Base-by-base conservation (phyloP, 2,113 vertebrate species). In the Onychorhynchus coronatus region DNA sequence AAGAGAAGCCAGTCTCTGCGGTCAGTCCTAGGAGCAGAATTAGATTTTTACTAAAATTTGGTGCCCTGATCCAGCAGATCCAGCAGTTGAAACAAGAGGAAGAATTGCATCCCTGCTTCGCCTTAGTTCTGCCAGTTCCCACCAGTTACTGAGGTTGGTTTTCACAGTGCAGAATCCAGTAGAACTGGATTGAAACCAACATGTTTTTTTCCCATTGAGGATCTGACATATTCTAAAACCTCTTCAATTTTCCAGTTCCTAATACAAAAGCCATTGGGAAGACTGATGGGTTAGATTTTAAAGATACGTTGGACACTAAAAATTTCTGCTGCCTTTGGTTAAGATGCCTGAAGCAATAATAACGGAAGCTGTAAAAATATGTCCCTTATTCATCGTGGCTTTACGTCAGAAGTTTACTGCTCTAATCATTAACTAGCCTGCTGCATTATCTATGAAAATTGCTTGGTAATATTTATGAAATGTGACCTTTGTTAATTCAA, bases 401-500 rank as follows among this genome's bases (percentile, higher is more conserved):
- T 95, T 93, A 94, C 37, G 58, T 95, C 94, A 96, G 65, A 88
- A 88, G 87, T 91, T 95, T 89, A 82, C 62, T 79, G 37, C 61
- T 92, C 73, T 96, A 96, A 96, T 97, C 77, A 96, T 96, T 97
- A 96, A 97, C 96, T 47, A 81, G 72, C 68, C 65, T 91, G 56
- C 93, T 84, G 85, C 88, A 88, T 93, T 93, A 96, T 88, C 93
- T 88, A 81, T 95, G 95, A 95, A 90, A 97, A 96, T 96, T 94
- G 81, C 94, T 85, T 87, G 85, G 93, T 83, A 96, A 96, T 95
- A 96, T 96, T 97, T 94, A 95, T 93, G 94, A 96, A 92, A 97
- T 49, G 95, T 97, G 95, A 96, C 96, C 95, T 96, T 96, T 95
- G 88, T 86, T 96, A 96, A 96, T 93, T 95, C 93, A 94, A 42